Evolutionary conservation across 1,140 invertebrate species (phyloP).

Genomic region (Anagrus nilaparvatae): DNA sequence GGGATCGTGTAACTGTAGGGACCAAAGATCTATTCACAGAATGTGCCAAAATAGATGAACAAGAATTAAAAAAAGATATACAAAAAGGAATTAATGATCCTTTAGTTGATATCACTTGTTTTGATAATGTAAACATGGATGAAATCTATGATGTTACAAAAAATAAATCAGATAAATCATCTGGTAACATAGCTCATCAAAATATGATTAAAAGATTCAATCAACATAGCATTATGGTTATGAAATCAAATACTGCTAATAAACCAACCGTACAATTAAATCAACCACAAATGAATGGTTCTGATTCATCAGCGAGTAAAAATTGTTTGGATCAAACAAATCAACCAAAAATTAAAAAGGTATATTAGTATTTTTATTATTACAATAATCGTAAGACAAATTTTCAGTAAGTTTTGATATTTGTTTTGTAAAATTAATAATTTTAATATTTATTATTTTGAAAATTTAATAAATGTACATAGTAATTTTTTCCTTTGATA

Average conservation of each 20-base stretch:
- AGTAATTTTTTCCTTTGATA: no score
- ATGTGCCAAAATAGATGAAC: constrained; percentile 92
- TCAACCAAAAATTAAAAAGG: constrained; percentile 38
- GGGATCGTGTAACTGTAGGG: constrained; percentile 80
- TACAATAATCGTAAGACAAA: no score
- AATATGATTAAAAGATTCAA: constrained; percentile 94
- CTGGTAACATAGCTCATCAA: constrained; percentile 71
- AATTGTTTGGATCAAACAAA: constrained; percentile 18
- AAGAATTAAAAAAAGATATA: constrained; percentile 72
- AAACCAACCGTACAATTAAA: constrained; percentile 25
- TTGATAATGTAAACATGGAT: constrained; percentile 64
- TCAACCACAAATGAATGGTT: constrained; percentile 36
- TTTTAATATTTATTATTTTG: no score
- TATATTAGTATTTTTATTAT: constrained; percentile 15
- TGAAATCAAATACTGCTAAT: constrained; percentile 63
- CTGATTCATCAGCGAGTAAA: constrained; percentile 28
- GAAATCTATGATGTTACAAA: constrained; percentile 55
- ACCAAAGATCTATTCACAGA: constrained; percentile 93
- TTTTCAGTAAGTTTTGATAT: no score
- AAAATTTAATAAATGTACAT: no score
- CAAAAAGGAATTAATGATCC: constrained; percentile 67
- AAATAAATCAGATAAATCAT: constrained; percentile 44
- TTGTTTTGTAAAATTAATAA: no score
- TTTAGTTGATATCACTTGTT: constrained; percentile 68
- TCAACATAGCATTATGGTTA: constrained; percentile 94